A percentile compares a stretch with the other conserved stretches of the same genome.
Conservation (phyloP, 2,888 invertebrate genomes). For the Drosophila kambysellisi region DNA sequence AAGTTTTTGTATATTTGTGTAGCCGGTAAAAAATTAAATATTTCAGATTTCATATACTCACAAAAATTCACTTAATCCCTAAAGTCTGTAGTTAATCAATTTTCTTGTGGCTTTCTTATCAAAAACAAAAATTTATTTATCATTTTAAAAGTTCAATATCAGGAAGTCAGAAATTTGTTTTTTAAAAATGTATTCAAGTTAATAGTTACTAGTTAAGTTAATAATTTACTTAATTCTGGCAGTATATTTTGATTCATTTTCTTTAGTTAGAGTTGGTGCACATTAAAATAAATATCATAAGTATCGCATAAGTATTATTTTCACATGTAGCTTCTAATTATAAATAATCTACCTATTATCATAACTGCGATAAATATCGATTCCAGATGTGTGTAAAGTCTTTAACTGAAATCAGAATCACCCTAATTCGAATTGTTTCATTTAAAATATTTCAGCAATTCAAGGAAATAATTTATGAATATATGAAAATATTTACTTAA, state of each 20-base stretch:
- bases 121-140: background rate
- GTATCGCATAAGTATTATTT: background rate
- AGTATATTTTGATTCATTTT: background rate
- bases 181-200: no score
- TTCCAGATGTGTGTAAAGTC: background rate
- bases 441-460: background rate
- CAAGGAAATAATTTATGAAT: background rate
- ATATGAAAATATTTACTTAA: background rate
- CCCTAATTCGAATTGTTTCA: rapidly evolving
- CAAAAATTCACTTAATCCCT: background rate
- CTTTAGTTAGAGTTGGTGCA: background rate
- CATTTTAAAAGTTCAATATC: background rate
- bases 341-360: background rate
- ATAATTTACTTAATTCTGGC: background rate
- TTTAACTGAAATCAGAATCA: background rate
- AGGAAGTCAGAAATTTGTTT: no score
- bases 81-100: background rate
- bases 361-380: background rate
- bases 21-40: background rate
- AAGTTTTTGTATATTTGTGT: background rate
- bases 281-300: no score
- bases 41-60: background rate
- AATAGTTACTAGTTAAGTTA: no score
- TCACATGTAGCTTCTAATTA: background rate
- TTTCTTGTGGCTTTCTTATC: background rate